Base-by-base conservation (phyloP, 2,888 invertebrate genomes). In the Aethes cnicana region DNA sequence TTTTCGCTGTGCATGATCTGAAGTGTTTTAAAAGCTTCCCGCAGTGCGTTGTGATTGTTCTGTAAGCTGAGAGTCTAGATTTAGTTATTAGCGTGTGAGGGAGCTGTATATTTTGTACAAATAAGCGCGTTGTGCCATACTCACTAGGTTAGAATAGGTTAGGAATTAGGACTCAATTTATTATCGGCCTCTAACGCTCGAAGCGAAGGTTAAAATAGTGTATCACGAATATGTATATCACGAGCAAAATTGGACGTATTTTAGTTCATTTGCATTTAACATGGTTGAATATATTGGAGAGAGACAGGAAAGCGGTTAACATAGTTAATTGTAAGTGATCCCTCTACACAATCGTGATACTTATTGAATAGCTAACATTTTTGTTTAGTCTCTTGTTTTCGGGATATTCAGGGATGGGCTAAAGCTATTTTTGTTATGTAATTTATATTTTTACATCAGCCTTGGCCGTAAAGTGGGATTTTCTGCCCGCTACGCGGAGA, bases 91-190 rank as follows among this genome's bases (percentile, higher is more conserved):
- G 28, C 11, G 32, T 47, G 21, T 11, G 1, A 28, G 36, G 16
- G 25, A 21, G 41, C n/a, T 25, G 17, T 43, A 49, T 36, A 50
- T 50, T 43, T 36, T 36, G 20, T 37, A 39, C 33, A 41, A 25
- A 18, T 26, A 18, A 20, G 32, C 20, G 41, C 30, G 43, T 44
- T 50, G 50, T 50, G 50, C 50, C 50, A 50, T 50, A 50, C 43
- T 50, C 50, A 50, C 12, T 50, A 50, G 50, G 21, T 30, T 49
- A 2, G 32, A 16, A 32, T 37, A 35, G 36, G 14, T 47, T 12
- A 28, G 30, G 23, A 28, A 43, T 21, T 23, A 39, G 16, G 36
- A 28, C 48, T 41, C 47, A 39, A 39, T 21, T 21, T 18, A 12
- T 14, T 21, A 2, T 11, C 11, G 1, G 16, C 4, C 26, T 3